Evolutionary conservation across 2,797 vertebrate genomes (phyloP).

Genomic region (Propithecus deckenii): DNA sequence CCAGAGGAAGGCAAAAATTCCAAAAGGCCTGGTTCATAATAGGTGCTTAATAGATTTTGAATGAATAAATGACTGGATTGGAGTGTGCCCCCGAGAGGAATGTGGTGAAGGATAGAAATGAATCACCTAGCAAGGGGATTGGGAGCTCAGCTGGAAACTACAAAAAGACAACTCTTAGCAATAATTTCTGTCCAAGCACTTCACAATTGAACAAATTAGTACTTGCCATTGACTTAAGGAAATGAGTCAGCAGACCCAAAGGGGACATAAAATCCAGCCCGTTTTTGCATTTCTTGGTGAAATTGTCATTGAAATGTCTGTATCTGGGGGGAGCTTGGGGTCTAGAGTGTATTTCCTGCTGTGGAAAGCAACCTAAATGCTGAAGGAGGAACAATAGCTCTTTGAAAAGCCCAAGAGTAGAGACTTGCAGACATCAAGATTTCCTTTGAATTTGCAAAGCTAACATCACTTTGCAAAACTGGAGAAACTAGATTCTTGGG

Average conservation of each 20-base stretch:
- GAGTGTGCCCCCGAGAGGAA: not conserved
- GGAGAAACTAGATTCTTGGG: slow-evolving; percentile 10
- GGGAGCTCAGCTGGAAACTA: not conserved
- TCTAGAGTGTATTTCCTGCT: not conserved
- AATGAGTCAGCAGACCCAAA: not conserved
- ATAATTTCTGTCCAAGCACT: not conserved
- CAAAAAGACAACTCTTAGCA: not conserved
- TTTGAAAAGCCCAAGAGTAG: not conserved
- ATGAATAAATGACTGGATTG: not conserved
- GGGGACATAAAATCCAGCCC: not conserved
- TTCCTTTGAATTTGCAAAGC: slow-evolving; percentile 46
- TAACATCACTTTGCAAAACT: not conserved
- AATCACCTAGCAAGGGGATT: not conserved
- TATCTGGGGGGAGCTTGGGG: not conserved
- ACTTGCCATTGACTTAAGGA: not conserved
- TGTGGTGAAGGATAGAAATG: not conserved
- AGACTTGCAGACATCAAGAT: not conserved
- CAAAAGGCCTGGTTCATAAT: not conserved
- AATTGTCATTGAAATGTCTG: not conserved
- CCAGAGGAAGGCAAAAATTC: not conserved
- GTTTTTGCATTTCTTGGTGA: not conserved
- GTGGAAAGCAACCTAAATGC: not conserved
- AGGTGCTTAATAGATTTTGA: not conserved
- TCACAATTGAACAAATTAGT: not conserved
- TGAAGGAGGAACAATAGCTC: not conserved